Evolutionary conservation across 2,113 vertebrate genomes (phyloP).

Genomic region (Plotosus lineatus): DNA sequence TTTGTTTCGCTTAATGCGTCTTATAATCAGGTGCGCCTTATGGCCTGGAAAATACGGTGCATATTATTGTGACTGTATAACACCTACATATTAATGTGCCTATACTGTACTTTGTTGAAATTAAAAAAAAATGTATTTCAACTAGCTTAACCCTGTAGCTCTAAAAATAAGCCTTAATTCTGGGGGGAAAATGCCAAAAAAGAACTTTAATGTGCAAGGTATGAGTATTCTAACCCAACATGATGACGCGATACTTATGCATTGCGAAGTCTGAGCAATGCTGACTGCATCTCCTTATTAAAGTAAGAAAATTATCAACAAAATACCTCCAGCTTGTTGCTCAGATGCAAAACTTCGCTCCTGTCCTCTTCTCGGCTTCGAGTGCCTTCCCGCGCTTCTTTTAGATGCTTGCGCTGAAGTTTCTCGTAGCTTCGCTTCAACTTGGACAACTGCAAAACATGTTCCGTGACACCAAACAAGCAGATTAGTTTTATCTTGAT

Average conservation of each 20-base stretch:
- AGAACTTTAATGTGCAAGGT: neutral
- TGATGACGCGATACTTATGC: neutral
- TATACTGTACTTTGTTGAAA: neutral
- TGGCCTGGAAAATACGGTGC: no score
- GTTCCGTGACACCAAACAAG: neutral
- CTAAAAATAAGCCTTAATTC: no score
- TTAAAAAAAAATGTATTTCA: neutral
- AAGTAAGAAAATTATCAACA: neutral
- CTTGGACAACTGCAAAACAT: conserved; percentile 76
- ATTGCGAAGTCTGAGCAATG: neutral
- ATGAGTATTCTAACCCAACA: neutral
- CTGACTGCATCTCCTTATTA: neutral
- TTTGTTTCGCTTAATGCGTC: no score
- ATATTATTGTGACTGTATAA: neutral
- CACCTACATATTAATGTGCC: neutral
- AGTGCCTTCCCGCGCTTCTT: conserved; percentile 69
- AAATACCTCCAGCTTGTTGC: conserved; percentile 80
- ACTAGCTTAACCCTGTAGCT: neutral
- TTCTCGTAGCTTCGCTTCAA: conserved; percentile 91
- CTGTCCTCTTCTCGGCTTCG: conserved; percentile 68
- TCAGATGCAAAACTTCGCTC: conserved; percentile 76
- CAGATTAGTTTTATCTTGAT: neutral
- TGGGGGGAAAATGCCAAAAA: neutral
- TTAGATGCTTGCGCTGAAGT: conserved; percentile 82
- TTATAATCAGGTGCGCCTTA: no score